Conservation (phyloP, 2,797 vertebrate species). For the Dermochelys coriacea region DNA sequence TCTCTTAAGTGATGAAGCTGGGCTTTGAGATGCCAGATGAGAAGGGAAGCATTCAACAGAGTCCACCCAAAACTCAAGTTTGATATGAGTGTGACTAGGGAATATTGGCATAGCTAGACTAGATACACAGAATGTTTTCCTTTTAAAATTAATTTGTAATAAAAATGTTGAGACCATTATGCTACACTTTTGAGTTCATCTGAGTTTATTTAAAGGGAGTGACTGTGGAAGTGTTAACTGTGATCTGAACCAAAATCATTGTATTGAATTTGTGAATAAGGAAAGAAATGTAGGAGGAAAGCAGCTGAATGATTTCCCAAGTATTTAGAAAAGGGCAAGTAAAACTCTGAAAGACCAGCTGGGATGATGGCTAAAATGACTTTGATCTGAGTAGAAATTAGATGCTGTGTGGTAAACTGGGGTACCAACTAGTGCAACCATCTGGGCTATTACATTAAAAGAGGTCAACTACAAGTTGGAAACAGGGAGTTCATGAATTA, state of each 20-base stretch:
- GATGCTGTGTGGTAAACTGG: background rate
- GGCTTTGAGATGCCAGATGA: background rate
- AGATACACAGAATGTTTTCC: background rate
- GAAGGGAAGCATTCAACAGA: background rate
- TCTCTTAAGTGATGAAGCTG: background rate
- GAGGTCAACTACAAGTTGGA: background rate
- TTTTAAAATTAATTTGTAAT: background rate
- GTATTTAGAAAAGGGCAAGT: background rate
- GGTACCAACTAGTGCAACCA: rapidly evolving
- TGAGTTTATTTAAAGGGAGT: background rate
- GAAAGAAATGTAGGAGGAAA: background rate
- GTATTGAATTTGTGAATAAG: background rate
- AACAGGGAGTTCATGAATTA: background rate
- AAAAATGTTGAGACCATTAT: background rate
- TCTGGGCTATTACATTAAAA: background rate
- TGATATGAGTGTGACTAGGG: background rate
- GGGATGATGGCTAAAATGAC: background rate
- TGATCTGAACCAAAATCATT: background rate
- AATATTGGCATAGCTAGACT: background rate
- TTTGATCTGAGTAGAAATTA: background rate
- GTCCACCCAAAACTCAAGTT: background rate
- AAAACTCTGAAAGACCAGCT: background rate
- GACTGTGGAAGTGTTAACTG: background rate
- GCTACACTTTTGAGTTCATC: background rate
- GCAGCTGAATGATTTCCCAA: background rate